Conservation (phyloP, 2,797 vertebrate species). For the Hippopotamyrus pictus region DNA sequence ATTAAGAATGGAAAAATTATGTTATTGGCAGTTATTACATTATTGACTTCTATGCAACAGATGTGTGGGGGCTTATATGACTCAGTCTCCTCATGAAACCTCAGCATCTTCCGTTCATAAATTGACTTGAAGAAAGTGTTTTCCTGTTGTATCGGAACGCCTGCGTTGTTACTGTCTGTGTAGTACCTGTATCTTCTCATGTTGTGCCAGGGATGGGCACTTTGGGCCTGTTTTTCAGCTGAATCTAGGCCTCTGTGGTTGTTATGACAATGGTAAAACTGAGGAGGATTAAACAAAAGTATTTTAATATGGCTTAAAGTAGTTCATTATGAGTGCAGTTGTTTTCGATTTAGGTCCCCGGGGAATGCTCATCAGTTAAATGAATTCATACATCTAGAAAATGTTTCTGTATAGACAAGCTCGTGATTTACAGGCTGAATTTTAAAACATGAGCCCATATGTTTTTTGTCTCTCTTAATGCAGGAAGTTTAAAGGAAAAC, state of each 20-base stretch:
- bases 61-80: neutral
- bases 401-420: conserved; percentile 15
- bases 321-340: conserved; percentile 14
- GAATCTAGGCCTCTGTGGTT: neutral
- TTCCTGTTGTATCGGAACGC: neutral
- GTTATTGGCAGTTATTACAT: neutral
- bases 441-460: conserved; percentile 13
- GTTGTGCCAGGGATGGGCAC: neutral
- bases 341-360: conserved; percentile 4
- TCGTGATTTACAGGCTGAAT: conserved; percentile 10
- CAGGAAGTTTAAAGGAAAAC: conserved; percentile 4
- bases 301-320: neutral
- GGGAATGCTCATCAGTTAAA: conserved; percentile 18
- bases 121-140: neutral
- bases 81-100: neutral
- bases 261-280: neutral
- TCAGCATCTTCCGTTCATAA: neutral
- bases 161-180: neutral
- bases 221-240: neutral
- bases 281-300: neutral
- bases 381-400: conserved; percentile 18
- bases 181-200: neutral
- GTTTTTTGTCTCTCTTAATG: conserved; percentile 15
- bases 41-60: neutral
- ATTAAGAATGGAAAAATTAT: neutral